Percentiles rank a stretch among this genome's conserved stretches.
These are phyloP conservation scores for Erebia palarica DNA, from an alignment of 2,888 invertebrate species.

Conservation along the genomic window DNA sequence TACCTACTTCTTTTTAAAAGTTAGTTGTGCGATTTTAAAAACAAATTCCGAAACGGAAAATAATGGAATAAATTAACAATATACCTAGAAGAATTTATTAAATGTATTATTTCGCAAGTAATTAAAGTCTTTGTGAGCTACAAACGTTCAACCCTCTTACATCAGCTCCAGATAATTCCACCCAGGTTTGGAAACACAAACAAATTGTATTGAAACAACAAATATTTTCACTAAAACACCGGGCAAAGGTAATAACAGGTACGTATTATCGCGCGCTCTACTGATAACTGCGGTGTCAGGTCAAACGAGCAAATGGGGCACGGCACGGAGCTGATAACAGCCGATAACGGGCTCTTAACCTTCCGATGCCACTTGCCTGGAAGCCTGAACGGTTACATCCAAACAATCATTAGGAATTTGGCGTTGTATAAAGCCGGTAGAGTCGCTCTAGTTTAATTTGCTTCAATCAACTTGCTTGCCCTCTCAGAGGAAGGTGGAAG, in stretches of 20 bases:
- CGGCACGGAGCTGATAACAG: conserved; percentile 71
- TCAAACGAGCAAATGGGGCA: conserved; percentile 81
- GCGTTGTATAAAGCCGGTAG: not conserved
- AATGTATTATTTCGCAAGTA: not conserved
- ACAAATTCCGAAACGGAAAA: not conserved
- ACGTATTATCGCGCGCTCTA: conserved; percentile 75
- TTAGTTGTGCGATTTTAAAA: not conserved
- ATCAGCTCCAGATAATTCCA: not conserved
- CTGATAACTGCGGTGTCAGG: conserved; percentile 81
- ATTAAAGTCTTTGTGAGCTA: not conserved
- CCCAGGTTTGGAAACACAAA: conserved; percentile 13
- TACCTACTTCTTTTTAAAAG: no score
- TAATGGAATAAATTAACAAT: not conserved
- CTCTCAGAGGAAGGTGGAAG: no score
- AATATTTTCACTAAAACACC: conserved; percentile 35
- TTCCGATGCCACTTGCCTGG: conserved; percentile 64
- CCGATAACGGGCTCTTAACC: conserved; percentile 81
- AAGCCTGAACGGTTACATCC: conserved; percentile 51
- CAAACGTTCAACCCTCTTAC: not conserved
- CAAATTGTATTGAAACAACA: conserved; percentile 20
- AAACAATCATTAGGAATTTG: conserved; percentile 19
- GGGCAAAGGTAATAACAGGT: conserved; percentile 74
- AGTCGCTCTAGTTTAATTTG: no score
- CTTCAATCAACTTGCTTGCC: no score
- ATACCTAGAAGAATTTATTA: not conserved